phyloP scores from a whole-genome alignment of 2,888 invertebrate genomes.

The Drosophila glabriapex region DNA sequence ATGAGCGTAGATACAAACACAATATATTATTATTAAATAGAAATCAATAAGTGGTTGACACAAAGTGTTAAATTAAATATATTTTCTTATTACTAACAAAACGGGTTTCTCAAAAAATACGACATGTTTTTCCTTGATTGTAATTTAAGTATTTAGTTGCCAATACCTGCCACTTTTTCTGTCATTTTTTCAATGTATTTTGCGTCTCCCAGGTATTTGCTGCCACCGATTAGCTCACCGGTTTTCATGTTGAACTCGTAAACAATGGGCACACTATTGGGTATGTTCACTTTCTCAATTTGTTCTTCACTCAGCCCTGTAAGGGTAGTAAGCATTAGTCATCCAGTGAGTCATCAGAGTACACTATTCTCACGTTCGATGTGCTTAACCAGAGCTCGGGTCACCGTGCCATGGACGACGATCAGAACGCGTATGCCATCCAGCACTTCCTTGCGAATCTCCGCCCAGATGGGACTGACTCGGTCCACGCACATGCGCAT shows the following conservation, averaged over 20 bases:
- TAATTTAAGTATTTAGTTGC: slow-evolving; percentile 85
- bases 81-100: slow-evolving; percentile 9
- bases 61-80: slow-evolving; percentile 21
- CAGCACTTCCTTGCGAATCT: slow-evolving; percentile 90
- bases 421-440: slow-evolving; percentile 91
- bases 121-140: background rate
- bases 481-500: slow-evolving; percentile 92
- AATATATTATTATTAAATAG: background rate
- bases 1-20: background rate
- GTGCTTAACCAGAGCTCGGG: slow-evolving; percentile 94
- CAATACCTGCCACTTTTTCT: slow-evolving; percentile 92
- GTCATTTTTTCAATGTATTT: slow-evolving; percentile 91
- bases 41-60: background rate
- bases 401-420: slow-evolving; percentile 94
- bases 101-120: background rate
- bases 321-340: background rate
- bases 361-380: slow-evolving; percentile 88
- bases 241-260: slow-evolving; percentile 90
- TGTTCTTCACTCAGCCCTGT: slow-evolving; percentile 89
- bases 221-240: slow-evolving; percentile 89
- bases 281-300: slow-evolving; percentile 91
- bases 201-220: slow-evolving; percentile 92
- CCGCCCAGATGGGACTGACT: slow-evolving; percentile 92
- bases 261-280: slow-evolving; percentile 92
- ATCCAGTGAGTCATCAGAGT: background rate